Base-by-base conservation (phyloP, 2,797 vertebrate species). In the Pangasius macronema region DNA sequence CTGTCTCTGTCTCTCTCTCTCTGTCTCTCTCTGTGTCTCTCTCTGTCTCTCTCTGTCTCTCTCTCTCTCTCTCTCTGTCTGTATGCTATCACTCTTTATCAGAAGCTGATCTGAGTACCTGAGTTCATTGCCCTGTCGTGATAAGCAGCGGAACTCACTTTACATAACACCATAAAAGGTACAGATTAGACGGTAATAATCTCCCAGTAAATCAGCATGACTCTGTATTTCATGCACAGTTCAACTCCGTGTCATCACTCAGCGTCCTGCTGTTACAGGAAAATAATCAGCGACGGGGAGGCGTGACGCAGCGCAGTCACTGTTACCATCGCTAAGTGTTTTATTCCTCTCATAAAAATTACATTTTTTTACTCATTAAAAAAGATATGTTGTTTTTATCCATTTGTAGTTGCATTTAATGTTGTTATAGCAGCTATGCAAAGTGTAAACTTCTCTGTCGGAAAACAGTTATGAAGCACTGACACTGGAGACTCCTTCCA, bases 61-160 rank as follows among this genome's bases (percentile, higher is more conserved):
- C n/a, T n/a, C n/a, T n/a, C n/a, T n/a, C n/a, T n/a, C n/a, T n/a
- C n/a, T n/a, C n/a, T n/a, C n/a, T n/a, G n/a, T n/a, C n/a, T n/a
- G n/a, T n/a, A 42, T 42, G 42, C 42, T 42, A 42, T 42, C 42
- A 42, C 42, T 42, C 42, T 42, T 42, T 27, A 73, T 73, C 70
- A 27, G 70, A 27, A 49, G 39, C 24, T 11, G 33, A 70, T 39
- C 2, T 1, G 67, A 22, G 14, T 49, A 14, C 70, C 14, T 13
- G 27, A 49, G 73, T n/a, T 51, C 73, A n/a, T 3, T 27, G 46
- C n/a, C 42, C 73, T 0, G 42, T n/a, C 27, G 2, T 4, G 94
- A 92, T 93, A 94, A 57, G 76, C 16, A 2, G 20, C n/a, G 5
- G 75, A 77, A 22, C 10, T 8, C 30, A 39, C 33, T 36, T 36